phyloP scores from a whole-genome alignment of 2,113 vertebrate species.

The Myrmophylax atrothorax region DNA sequence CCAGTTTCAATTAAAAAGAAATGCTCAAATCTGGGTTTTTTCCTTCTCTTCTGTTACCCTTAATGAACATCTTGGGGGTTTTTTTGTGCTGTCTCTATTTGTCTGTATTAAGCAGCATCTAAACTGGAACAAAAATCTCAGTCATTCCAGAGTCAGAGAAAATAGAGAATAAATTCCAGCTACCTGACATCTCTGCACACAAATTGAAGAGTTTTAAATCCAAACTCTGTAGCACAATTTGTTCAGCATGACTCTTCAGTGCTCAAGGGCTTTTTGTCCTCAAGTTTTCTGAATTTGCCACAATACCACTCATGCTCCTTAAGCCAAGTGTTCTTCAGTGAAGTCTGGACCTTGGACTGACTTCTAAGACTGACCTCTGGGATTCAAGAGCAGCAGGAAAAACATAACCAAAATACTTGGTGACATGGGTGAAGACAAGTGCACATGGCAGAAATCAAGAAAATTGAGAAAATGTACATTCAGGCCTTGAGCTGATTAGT shows the following conservation, averaged over 20 bases:
- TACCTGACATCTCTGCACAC: background rate
- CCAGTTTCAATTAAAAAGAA: background rate
- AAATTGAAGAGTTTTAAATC: background rate
- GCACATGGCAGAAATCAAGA: background rate
- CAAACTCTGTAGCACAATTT: background rate
- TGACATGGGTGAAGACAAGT: background rate
- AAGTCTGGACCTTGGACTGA: background rate
- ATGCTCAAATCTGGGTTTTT: rapidly evolving
- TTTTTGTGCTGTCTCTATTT: background rate
- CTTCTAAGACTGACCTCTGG: background rate
- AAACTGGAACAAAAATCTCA: background rate
- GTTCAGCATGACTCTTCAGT: background rate
- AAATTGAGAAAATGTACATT: background rate
- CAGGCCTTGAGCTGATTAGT: background rate
- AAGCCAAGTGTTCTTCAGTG: background rate
- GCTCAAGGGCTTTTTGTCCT: background rate
- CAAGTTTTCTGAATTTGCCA: background rate
- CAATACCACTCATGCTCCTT: background rate
- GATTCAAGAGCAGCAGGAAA: background rate
- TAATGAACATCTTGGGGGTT: background rate
- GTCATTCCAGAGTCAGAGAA: background rate
- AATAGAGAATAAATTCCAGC: background rate
- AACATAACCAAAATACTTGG: background rate
- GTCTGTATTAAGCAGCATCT: background rate
- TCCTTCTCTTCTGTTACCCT: background rate